A percentile compares a stretch with the other conserved stretches of the same genome.
phyloP scores from a whole-genome alignment of 2,797 vertebrate species.

The Muraenolepis orangiensis region DNA sequence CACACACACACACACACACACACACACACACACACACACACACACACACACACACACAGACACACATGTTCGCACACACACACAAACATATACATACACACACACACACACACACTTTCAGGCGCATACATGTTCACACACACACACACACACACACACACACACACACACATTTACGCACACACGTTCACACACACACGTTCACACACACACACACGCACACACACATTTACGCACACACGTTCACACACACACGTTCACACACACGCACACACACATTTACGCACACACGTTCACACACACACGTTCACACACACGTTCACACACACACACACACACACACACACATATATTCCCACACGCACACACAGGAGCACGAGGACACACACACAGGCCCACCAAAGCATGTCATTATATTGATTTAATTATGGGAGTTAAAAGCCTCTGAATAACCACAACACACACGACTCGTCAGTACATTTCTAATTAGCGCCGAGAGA shows the following conservation, averaged over 20 bases:
- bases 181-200: not conserved
- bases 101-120: slow-evolving; percentile 7
- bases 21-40: slow-evolving; percentile 5
- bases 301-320: slow-evolving; percentile 19
- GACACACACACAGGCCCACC: slow-evolving; percentile 41
- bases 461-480: slow-evolving; percentile 63
- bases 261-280: slow-evolving; percentile 31
- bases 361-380: slow-evolving; percentile 27
- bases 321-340: slow-evolving; percentile 33
- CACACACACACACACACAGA: slow-evolving; percentile 8
- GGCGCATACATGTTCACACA: slow-evolving; percentile 23
- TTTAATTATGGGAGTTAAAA: slow-evolving; percentile 65
- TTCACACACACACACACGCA: slow-evolving; percentile 9
- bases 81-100: slow-evolving; percentile 26
- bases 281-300: slow-evolving; percentile 18
- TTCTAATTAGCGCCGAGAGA: slow-evolving; percentile 66
- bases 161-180: slow-evolving; percentile 24
- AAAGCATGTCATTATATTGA: slow-evolving; percentile 66
- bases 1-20: slow-evolving; percentile 37
- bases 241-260: slow-evolving; percentile 24
- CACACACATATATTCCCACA: slow-evolving; percentile 30
- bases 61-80: slow-evolving; percentile 21
- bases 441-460: slow-evolving; percentile 59
- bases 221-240: slow-evolving; percentile 32
- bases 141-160: slow-evolving; percentile 13